A percentile compares a stretch with the other conserved stretches of the same genome.
Evolutionary conservation across 2,113 vertebrate species (phyloP).

Genomic region (Phocoena sinus): DNA sequence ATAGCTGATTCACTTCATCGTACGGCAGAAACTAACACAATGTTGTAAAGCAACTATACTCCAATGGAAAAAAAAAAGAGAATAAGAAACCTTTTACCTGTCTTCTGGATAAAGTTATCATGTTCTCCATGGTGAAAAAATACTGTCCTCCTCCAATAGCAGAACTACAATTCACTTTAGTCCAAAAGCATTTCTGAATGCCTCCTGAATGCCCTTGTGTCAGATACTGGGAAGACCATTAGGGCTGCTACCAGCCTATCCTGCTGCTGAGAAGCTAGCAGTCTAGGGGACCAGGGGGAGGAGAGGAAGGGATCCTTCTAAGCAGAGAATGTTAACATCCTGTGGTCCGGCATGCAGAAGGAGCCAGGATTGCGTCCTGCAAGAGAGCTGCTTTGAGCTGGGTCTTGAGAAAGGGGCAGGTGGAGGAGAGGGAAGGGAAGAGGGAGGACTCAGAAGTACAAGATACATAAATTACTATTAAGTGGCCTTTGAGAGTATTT

Average conservation of each 20-base stretch:
- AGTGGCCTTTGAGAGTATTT: neutral
- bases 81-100: neutral
- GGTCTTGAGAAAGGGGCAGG: neutral
- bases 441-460: neutral
- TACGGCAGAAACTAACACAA: too few species aligned
- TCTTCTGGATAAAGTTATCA: neutral
- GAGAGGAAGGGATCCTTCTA: too few species aligned
- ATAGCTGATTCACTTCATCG: too few species aligned
- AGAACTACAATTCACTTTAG: neutral
- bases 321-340: neutral
- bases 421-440: neutral
- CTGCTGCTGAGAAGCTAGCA: neutral
- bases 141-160: neutral
- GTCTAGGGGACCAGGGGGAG: too few species aligned
- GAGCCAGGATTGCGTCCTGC: neutral
- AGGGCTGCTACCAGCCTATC: neutral
- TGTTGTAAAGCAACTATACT: too few species aligned
- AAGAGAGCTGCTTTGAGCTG: neutral
- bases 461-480: neutral
- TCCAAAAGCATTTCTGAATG: neutral
- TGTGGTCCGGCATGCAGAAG: neutral
- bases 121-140: neutral
- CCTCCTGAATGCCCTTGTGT: neutral
- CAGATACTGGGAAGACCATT: neutral
- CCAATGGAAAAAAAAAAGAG: neutral